A percentile compares a stretch with the other conserved stretches of the same genome.
Conservation (phyloP, 2,888 invertebrate species). For the Pilophorus perplexus region DNA sequence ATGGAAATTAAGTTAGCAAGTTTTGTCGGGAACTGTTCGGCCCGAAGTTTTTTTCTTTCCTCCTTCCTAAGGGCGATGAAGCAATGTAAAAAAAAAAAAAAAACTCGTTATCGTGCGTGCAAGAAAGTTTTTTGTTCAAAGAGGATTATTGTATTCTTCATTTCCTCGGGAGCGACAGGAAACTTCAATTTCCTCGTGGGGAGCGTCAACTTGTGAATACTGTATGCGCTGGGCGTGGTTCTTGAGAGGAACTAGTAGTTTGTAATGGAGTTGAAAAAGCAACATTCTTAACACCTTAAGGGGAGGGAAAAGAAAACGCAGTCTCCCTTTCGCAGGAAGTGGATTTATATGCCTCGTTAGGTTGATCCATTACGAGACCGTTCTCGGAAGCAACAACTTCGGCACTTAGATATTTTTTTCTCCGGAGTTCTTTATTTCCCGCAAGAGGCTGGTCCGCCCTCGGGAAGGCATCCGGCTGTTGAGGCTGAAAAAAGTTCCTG, state of each 20-base stretch:
- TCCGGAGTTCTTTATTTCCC: no score
- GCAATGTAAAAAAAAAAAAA: not conserved
- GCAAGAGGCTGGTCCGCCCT: no score
- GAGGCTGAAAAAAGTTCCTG: no score
- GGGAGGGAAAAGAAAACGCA: not conserved
- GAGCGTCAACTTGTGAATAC: conserved; percentile 25
- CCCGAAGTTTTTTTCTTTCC: conserved; percentile 26
- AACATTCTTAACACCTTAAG: conserved; percentile 28
- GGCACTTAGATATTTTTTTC: conserved; percentile 13
- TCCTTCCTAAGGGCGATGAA: not conserved
- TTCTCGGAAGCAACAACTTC: conserved; percentile 10
- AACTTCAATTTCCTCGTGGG: conserved; percentile 27
- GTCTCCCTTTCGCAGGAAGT: not conserved
- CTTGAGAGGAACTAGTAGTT: conserved; percentile 8
- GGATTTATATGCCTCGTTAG: conserved; percentile 30
- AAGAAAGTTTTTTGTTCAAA: not conserved
- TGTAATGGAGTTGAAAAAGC: conserved; percentile 33
- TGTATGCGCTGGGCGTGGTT: not conserved
- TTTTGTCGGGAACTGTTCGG: conserved; percentile 11
- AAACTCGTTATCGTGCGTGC: conserved; percentile 29
- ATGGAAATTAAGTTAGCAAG: conserved; percentile 20
- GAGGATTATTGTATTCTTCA: conserved; percentile 34
- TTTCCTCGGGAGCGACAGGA: conserved; percentile 6
- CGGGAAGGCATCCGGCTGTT: no score
- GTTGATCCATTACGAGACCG: conserved; percentile 32